phyloP scores from a whole-genome alignment of 2,888 invertebrate genomes.

The Limnephilus marmoratus region DNA sequence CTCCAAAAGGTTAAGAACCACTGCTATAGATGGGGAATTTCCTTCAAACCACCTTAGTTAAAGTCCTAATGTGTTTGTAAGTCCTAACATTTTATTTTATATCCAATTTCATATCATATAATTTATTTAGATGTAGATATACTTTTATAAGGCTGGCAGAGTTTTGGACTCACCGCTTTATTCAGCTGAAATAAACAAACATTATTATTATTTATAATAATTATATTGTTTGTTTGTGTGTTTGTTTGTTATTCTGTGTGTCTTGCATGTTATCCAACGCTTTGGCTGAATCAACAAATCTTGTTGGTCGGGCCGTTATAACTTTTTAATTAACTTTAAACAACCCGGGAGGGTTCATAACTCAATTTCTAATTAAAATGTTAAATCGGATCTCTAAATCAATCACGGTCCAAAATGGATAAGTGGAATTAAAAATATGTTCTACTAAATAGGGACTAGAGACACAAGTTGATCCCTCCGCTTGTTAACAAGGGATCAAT shows the following conservation, averaged over 20 bases:
- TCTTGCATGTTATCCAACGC: neutral
- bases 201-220: neutral
- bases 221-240: neutral
- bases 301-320: neutral
- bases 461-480: neutral
- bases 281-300: neutral
- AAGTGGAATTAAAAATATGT: neutral
- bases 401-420: slow-evolving; percentile 19
- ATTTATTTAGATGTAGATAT: too few relatives aligned
- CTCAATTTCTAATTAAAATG: slow-evolving; percentile 16
- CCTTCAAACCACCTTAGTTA: too few relatives aligned
- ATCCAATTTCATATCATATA: too few relatives aligned
- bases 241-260: neutral
- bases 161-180: too few relatives aligned
- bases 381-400: slow-evolving; percentile 29
- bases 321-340: slow-evolving; percentile 26
- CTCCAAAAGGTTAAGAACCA: too few relatives aligned
- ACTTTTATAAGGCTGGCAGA: too few relatives aligned
- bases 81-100: too few relatives aligned
- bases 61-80: too few relatives aligned
- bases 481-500: neutral
- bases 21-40: too few relatives aligned
- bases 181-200: too few relatives aligned
- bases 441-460: neutral
- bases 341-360: neutral